phyloP scores from a whole-genome alignment of 2,888 invertebrate genomes.

The Sinhomidia bicolor region DNA sequence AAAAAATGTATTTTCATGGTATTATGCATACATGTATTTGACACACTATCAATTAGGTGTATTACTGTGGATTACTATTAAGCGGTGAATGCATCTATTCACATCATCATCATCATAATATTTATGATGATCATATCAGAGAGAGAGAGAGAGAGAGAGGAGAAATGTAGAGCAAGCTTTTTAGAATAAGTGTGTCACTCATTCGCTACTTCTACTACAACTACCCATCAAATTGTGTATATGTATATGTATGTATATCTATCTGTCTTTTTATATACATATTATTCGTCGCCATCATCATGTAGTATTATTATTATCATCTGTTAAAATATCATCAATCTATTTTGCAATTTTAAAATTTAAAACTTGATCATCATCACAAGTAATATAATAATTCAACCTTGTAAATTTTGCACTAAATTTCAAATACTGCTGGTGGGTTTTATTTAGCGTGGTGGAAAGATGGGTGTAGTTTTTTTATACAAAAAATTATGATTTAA shows the following conservation, averaged over 20 bases:
- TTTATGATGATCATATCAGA: constrained; percentile 39
- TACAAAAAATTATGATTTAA: too few relatives aligned
- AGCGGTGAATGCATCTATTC: constrained; percentile 40
- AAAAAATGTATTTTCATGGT: constrained; percentile 50
- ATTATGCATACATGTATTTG: constrained; percentile 44
- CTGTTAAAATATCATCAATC: background rate
- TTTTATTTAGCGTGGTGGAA: background rate
- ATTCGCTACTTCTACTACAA: too few relatives aligned
- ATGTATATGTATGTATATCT: background rate
- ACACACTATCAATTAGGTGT: constrained; percentile 34
- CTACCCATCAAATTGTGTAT: background rate
- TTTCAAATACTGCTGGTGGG: background rate
- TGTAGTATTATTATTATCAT: too few relatives aligned
- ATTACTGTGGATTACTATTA: constrained; percentile 39
- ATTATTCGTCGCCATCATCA: too few relatives aligned
- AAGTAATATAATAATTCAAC: constrained; percentile 16
- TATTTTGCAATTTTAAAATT: constrained; percentile 1
- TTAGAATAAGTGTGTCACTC: constrained; percentile 69
- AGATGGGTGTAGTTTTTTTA: constrained; percentile 1
- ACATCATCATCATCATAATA: constrained; percentile 19
- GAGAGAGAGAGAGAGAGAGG: background rate
- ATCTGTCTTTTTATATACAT: background rate
- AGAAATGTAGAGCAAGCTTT: constrained; percentile 63
- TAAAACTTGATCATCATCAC: background rate
- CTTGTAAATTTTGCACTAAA: constrained; percentile 23